Percentiles rank a stretch among this genome's conserved stretches.
These are phyloP conservation scores for Drosophila kambysellisi DNA, from an alignment of 2,888 invertebrate genomes.

Conservation along the genomic window DNA sequence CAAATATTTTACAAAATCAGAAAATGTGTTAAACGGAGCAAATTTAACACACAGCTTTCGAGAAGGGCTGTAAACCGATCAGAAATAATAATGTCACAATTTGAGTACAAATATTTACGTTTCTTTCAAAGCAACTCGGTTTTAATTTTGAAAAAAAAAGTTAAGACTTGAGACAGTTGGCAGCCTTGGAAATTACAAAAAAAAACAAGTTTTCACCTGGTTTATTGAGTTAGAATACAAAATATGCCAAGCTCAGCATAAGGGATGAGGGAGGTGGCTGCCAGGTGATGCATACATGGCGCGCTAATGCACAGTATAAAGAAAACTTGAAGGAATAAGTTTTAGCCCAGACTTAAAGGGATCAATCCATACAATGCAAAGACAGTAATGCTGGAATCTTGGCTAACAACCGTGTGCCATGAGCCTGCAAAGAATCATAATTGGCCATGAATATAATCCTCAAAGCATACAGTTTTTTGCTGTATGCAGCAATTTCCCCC, in stretches of 20 bases:
- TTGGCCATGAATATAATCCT: not conserved
- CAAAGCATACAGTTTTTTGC: not conserved
- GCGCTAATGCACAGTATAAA: not conserved
- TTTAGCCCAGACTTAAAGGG: not conserved
- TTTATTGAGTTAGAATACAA: not conserved
- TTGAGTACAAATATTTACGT: not conserved
- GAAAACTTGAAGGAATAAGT: not conserved
- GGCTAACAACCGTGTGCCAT: not conserved
- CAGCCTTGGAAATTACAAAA: not conserved
- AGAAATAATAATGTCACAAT: not conserved
- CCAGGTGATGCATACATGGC: not conserved
- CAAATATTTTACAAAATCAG: not conserved
- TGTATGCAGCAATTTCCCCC: slow-evolving; percentile 44
- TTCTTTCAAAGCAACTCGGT: not conserved
- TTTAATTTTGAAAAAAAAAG: not conserved
- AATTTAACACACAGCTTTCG: slow-evolving; percentile 8
- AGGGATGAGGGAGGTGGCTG: not conserved
- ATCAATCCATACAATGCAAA: not conserved
- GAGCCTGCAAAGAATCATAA: not conserved
- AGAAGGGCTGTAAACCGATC: not conserved
- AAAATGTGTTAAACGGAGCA: not conserved
- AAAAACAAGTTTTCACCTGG: not conserved
- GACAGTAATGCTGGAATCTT: not conserved
- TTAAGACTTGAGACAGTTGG: not conserved
- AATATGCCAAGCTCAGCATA: not conserved